Evolutionary conservation across 2,888 invertebrate genomes (phyloP).

Genomic region (Crioceris asparagi): DNA sequence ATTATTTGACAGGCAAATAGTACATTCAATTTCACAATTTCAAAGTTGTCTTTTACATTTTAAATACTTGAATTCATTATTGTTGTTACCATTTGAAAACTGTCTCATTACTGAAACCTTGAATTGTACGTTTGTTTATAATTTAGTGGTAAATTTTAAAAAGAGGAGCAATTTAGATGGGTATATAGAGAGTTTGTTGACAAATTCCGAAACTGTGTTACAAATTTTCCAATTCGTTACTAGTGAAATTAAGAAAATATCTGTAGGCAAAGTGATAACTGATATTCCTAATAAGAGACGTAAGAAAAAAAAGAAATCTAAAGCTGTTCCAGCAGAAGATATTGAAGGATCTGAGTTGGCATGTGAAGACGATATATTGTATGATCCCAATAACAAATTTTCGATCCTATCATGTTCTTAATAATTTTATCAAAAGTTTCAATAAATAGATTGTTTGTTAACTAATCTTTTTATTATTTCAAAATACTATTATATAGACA

Average conservation of each 20-base stretch:
- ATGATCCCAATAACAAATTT: conserved; percentile 12
- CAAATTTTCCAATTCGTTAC: conserved; percentile 10
- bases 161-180: conserved; percentile 23
- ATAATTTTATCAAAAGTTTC: too few species aligned
- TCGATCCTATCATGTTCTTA: too few species aligned
- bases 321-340: conserved; percentile 22
- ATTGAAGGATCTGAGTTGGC: conserved; percentile 7
- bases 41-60: conserved; percentile 51
- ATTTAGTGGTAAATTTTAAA: conserved; percentile 53
- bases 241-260: conserved; percentile 6
- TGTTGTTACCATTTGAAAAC: conserved; percentile 47
- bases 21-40: conserved; percentile 56
- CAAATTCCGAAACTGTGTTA: conserved; percentile 8
- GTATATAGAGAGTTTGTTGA: conserved; percentile 21
- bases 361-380: conserved; percentile 8
- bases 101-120: conserved; percentile 52
- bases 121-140: conserved; percentile 69
- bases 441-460: too few species aligned
- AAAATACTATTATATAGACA: too few species aligned
- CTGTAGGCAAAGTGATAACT: neutral
- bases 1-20: conserved; percentile 44
- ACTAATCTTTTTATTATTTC: too few species aligned
- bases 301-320: conserved; percentile 8
- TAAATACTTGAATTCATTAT: conserved; percentile 53
- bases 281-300: conserved; percentile 4